Evolutionary conservation across 2,113 vertebrate genomes (phyloP).

Genomic region (Casuarius casuarius): DNA sequence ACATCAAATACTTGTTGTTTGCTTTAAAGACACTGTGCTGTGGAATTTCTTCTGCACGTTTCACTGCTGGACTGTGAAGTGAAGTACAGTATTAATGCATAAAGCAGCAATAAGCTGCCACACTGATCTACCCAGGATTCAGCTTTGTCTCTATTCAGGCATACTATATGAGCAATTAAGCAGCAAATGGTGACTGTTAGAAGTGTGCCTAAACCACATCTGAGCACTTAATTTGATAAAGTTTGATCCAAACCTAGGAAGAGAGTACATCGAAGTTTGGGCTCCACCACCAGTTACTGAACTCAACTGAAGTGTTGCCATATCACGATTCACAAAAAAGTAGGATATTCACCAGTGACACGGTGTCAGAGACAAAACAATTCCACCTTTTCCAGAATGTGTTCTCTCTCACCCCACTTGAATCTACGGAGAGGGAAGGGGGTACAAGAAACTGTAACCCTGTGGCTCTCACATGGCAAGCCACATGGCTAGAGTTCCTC

Average conservation of each 20-base stretch:
- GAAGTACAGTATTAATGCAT: background rate
- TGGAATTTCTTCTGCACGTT: background rate
- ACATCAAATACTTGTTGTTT: background rate
- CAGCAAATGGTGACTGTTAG: conserved; percentile 38
- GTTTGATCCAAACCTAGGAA: conserved; percentile 20
- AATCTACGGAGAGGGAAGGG: background rate
- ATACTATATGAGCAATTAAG: background rate
- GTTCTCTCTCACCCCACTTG: background rate
- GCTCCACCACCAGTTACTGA: background rate
- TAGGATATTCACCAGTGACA: conserved; percentile 14
- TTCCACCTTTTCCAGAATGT: background rate
- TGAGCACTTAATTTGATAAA: conserved; percentile 5
- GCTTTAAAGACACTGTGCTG: background rate
- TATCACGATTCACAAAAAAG: background rate
- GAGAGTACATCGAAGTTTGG: background rate
- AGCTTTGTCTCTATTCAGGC: background rate
- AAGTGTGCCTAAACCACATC: conserved; percentile 34
- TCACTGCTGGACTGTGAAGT: background rate
- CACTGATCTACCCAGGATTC: background rate
- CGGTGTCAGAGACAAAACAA: background rate
- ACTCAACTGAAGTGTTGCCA: background rate
- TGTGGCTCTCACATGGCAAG: background rate
- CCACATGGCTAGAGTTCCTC: conserved; percentile 65
- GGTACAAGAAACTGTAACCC: conserved; percentile 27
- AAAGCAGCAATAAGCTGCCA: conserved; percentile 41